Evolutionary conservation across 2,113 vertebrate species (phyloP), one percentile per base, ranked within the genome.

Genomic region (Ascaphus truei): DNA sequence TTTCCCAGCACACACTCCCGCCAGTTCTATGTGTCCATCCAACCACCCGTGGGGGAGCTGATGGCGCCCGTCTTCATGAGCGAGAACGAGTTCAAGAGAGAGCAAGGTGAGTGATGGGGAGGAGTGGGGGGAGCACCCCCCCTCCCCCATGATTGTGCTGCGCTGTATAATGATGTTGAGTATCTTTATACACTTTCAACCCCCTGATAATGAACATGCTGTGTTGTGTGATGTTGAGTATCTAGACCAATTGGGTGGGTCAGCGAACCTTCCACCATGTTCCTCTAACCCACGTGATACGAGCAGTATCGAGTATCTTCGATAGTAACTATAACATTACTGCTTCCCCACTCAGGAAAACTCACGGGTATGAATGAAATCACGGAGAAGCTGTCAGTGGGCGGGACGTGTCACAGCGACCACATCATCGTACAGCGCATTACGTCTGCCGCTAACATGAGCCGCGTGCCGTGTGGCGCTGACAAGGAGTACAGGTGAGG

Each of bases 281-380:
- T n/a, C n/a, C n/a, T n/a, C n/a, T n/a, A n/a, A n/a, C n/a, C n/a
- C n/a, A n/a, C n/a, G n/a, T n/a, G n/a, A n/a, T n/a, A n/a, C n/a
- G n/a, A n/a, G n/a, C n/a, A n/a, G n/a, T n/a, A n/a, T n/a, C n/a
- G n/a, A n/a, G n/a, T n/a, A n/a, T n/a, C n/a, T n/a, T n/a, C n/a
- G n/a, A n/a, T n/a, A n/a, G n/a, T n/a, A n/a, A n/a, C n/a, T n/a
- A n/a, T n/a, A n/a, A n/a, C n/a, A n/a, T n/a, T n/a, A 3, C 22
- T 3, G 1, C 63, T 2, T 25, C 27, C 55, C 74, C 39, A 71
- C 29, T 5, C 69, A 99, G 97, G 95, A 76, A 95, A 98, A 84
- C 88, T 99, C 75, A 98, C 87, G 2, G 97, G 97, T 15, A 99
- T 99, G 97, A 99, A 95, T 0, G 97, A 99, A 84, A 95, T 98